A percentile compares a stretch with the other conserved stretches of the same genome.
Conservation (phyloP, 2,888 invertebrate species). For the Lissonota sp. region DNA sequence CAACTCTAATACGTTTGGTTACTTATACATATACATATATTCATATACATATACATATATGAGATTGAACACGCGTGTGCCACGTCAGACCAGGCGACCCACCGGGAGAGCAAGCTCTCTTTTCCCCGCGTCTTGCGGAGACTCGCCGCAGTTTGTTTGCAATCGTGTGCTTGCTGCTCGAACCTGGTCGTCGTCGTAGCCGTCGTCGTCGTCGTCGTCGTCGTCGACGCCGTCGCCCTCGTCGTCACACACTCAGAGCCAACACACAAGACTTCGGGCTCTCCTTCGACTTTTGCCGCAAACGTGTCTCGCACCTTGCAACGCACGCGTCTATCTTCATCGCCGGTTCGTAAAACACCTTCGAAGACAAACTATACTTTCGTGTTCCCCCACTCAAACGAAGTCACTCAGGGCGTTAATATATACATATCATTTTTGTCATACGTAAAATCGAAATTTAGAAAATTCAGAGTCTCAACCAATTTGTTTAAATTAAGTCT, state of each 20-base stretch:
- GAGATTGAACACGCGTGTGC: constrained; percentile 44
- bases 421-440: background rate
- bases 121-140: constrained; percentile 63
- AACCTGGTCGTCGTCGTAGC: constrained; percentile 66
- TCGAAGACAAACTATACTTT: background rate
- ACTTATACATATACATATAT: background rate
- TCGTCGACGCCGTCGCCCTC: constrained; percentile 71
- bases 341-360: background rate
- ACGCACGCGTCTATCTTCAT: constrained; percentile 79
- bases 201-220: constrained; percentile 75
- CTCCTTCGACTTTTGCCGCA: constrained; percentile 82
- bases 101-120: constrained; percentile 37
- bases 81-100: constrained; percentile 39
- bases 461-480: too few species aligned
- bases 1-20: too few species aligned
- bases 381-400: too few species aligned
- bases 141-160: constrained; percentile 67
- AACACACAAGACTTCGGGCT: constrained; percentile 81
- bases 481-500: too few species aligned
- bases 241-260: constrained; percentile 70
- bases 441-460: background rate
- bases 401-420: background rate
- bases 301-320: constrained; percentile 83
- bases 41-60: background rate
- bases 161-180: constrained; percentile 44